These are phyloP conservation scores for Ctenopoma multispine DNA, from an alignment of 2,797 vertebrate genomes.

Conservation along the genomic window DNA sequence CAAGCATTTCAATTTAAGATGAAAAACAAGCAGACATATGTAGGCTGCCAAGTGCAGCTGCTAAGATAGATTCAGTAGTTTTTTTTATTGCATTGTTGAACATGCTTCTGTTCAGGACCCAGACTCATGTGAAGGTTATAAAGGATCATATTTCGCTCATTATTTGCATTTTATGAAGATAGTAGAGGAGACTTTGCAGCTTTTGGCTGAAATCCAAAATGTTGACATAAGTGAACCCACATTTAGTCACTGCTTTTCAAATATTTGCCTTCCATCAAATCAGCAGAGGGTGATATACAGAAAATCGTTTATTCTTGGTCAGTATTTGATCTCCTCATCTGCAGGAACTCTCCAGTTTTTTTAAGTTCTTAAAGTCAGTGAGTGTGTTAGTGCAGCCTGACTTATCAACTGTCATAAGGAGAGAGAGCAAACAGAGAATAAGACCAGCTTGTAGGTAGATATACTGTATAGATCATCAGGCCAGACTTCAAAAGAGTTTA, in stretches of 20 bases:
- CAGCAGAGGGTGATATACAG: conserved; percentile 2
- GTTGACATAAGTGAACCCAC: conserved; percentile 19
- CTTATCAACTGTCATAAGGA: conserved; percentile 73
- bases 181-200: conserved; percentile 27
- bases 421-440: conserved; percentile 60
- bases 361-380: conserved; percentile 49
- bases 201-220: conserved; percentile 59
- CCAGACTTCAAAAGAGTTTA: conserved; percentile 55
- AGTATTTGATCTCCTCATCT: not conserved
- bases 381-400: conserved; percentile 62
- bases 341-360: too few species aligned
- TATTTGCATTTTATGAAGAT: conserved; percentile 59
- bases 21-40: too few species aligned
- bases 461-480: conserved; percentile 48
- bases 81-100: conserved; percentile 5
- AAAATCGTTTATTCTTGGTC: not conserved
- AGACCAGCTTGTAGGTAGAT: conserved; percentile 31
- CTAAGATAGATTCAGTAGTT: conserved; percentile 2
- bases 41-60: conserved; percentile 21
- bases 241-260: conserved; percentile 39
- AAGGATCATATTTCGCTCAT: conserved; percentile 39
- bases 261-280: conserved; percentile 38
- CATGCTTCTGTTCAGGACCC: conserved; percentile 44
- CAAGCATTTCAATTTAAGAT: conserved; percentile 30
- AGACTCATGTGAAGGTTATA: conserved; percentile 43